A percentile compares a stretch with the other conserved stretches of the same genome.
These are phyloP conservation scores for Phalacrocorax carbo DNA, from an alignment of 2,113 vertebrate genomes.

Conservation along the genomic window DNA sequence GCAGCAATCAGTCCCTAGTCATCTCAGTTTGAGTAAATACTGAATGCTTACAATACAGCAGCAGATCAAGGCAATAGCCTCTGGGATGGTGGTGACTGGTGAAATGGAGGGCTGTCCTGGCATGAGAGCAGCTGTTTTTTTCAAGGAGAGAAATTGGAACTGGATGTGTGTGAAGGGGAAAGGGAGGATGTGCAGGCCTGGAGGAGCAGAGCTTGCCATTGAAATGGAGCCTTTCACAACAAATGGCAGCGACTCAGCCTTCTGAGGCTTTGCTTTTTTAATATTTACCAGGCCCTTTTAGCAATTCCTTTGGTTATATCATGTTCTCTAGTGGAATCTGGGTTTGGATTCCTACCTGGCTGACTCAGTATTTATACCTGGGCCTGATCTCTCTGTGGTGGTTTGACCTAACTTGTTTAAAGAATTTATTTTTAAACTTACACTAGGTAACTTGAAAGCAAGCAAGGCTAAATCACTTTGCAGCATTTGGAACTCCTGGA, in stretches of 20 bases:
- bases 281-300: neutral
- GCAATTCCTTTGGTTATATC: neutral
- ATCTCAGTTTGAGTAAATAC: neutral
- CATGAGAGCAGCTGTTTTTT: constrained; percentile 12
- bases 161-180: neutral
- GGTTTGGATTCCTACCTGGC: neutral
- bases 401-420: constrained; percentile 39
- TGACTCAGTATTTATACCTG: constrained; percentile 8
- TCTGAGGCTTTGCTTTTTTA: neutral
- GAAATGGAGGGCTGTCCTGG: neutral
- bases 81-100: neutral
- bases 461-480: neutral
- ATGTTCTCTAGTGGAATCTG: neutral
- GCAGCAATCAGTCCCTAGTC: neutral
- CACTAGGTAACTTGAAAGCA: neutral
- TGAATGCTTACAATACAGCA: neutral
- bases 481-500: neutral
- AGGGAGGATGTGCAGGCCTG: neutral
- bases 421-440: constrained; percentile 53
- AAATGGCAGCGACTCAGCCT: neutral
- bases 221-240: neutral
- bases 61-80: neutral
- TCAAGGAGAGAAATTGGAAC: constrained; percentile 35
- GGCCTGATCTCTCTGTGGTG: neutral
- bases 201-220: neutral